Percentiles rank a stretch among this genome's conserved stretches.
These are phyloP conservation scores for Xenopus laevis DNA, from an alignment of 2,113 vertebrate species.

Conservation along the genomic window DNA sequence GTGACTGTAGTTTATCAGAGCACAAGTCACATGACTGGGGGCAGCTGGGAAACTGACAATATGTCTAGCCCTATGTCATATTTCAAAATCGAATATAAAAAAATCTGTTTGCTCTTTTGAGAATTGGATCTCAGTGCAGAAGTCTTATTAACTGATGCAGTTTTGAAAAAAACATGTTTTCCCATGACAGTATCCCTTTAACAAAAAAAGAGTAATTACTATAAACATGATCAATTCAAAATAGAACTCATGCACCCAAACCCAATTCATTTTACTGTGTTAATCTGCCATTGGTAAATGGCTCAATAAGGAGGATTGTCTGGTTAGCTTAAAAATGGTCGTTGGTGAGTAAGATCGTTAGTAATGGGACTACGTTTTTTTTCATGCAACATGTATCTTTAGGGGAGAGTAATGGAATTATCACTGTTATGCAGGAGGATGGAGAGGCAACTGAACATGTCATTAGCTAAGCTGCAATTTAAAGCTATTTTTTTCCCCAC, in stretches of 20 bases:
- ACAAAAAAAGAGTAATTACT: too few relatives aligned
- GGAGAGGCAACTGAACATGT: slow-evolving; percentile 24
- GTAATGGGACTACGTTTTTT: slow-evolving; percentile 51
- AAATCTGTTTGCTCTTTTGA: too few relatives aligned
- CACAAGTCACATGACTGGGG: too few relatives aligned
- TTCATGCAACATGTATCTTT: slow-evolving; percentile 33
- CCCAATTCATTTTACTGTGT: slow-evolving; percentile 8
- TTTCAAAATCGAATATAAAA: too few relatives aligned
- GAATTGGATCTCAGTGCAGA: too few relatives aligned
- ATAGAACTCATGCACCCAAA: slow-evolving; percentile 47
- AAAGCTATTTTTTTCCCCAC: not conserved
- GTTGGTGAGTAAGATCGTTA: slow-evolving; percentile 54
- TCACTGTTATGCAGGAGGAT: slow-evolving; percentile 59
- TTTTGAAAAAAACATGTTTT: too few relatives aligned
- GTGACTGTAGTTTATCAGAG: too few relatives aligned
- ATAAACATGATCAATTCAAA: not conserved
- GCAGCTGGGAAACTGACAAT: too few relatives aligned
- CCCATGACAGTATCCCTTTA: too few relatives aligned
- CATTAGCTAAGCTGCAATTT: slow-evolving; percentile 23
- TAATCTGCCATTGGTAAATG: not conserved
- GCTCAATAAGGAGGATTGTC: not conserved
- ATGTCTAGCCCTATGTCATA: too few relatives aligned
- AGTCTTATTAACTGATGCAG: too few relatives aligned
- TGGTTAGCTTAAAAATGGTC: slow-evolving; percentile 43
- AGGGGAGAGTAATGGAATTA: slow-evolving; percentile 44